Evolutionary conservation across 2,888 invertebrate genomes (phyloP).

Genomic region (Cantharis rustica): DNA sequence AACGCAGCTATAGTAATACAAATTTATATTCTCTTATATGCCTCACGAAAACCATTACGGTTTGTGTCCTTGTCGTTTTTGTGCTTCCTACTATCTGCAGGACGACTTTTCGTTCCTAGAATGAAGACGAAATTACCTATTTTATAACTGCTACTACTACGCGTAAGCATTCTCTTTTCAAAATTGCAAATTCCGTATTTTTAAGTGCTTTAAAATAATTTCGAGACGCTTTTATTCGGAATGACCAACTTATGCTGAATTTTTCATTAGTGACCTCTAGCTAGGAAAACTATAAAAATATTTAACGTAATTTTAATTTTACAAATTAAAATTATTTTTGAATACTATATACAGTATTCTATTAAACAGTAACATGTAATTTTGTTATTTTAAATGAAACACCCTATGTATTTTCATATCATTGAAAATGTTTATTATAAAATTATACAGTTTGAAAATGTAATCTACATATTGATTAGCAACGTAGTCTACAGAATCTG

Average conservation of each 20-base stretch:
- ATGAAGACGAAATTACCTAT: constrained; percentile 1
- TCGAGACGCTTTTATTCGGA: neutral
- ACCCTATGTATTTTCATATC: too few relatives aligned
- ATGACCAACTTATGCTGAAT: neutral
- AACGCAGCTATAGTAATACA: constrained; percentile 14
- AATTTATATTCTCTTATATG: constrained; percentile 17
- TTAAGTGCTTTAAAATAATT: neutral
- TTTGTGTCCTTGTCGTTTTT: neutral
- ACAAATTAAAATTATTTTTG: too few relatives aligned
- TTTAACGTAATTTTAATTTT: too few relatives aligned
- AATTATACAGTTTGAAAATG: too few relatives aligned
- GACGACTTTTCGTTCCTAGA: neutral
- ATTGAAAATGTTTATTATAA: too few relatives aligned
- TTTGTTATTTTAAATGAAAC: too few relatives aligned
- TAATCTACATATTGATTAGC: too few relatives aligned
- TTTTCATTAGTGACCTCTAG: too few relatives aligned
- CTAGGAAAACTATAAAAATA: too few relatives aligned
- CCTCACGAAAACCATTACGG: constrained; percentile 15
- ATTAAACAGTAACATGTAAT: too few relatives aligned
- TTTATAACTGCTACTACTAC: neutral
- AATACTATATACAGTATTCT: too few relatives aligned
- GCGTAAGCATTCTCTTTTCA: neutral
- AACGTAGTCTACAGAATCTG: too few relatives aligned
- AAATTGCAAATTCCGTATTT: neutral
- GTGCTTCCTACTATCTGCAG: neutral